Evolutionary conservation across 2,113 vertebrate genomes (phyloP).

Genomic region (Cinclus mexicanus): DNA sequence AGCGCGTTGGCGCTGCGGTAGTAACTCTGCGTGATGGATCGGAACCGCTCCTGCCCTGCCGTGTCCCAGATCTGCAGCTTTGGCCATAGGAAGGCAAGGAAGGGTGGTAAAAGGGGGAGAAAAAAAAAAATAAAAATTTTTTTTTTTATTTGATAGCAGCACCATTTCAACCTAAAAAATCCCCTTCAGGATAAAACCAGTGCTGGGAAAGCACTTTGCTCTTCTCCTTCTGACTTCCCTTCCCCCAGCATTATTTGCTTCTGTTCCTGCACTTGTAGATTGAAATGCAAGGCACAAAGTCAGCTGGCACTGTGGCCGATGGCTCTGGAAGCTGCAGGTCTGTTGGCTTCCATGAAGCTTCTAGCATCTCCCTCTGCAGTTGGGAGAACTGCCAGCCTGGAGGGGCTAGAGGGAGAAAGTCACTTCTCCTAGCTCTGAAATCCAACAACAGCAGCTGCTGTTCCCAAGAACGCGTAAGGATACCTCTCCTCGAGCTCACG

Average conservation of each 20-base stretch:
- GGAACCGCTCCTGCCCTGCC: conserved; percentile 95
- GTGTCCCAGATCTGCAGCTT: conserved; percentile 99
- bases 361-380: neutral
- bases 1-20: conserved; percentile 97
- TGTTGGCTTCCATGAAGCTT: neutral
- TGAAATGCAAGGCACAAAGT: conserved; percentile 37
- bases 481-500: neutral
- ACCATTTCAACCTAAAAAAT: neutral
- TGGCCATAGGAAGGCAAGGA: neutral
- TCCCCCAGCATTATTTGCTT: neutral
- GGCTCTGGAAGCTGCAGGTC: neutral
- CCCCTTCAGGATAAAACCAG: neutral
- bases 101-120: neutral
- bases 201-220: neutral
- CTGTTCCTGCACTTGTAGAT: neutral
- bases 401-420: neutral
- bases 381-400: neutral
- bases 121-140: neutral
- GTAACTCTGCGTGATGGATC: conserved; percentile 99
- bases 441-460: neutral
- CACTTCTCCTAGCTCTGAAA: neutral
- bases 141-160: neutral
- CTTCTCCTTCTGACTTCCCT: neutral
- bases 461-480: neutral
- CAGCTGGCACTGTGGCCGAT: neutral